phyloP scores from a whole-genome alignment of 2,113 vertebrate genomes.

The Hemichromis elongatus region DNA sequence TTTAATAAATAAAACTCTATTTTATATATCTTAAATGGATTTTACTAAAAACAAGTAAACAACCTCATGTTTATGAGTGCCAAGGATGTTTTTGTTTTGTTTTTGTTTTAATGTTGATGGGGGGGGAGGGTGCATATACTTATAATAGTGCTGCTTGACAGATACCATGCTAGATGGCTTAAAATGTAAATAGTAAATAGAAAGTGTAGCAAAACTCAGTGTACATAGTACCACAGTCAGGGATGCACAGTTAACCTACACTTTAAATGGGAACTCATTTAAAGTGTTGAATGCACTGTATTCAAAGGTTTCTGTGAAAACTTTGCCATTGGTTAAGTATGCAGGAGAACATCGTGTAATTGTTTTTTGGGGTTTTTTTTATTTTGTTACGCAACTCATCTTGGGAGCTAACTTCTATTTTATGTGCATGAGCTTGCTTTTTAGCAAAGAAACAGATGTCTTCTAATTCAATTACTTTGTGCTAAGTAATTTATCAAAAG shows the following conservation, averaged over 20 bases:
- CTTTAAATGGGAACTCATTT: neutral
- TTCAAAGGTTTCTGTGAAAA: neutral
- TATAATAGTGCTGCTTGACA: neutral
- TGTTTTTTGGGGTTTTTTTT: rapidly evolving
- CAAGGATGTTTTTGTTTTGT: no score
- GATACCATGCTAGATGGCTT: neutral
- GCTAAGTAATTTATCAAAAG: neutral
- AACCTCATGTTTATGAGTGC: no score
- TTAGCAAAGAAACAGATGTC: neutral
- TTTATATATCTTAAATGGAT: neutral
- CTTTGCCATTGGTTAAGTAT: neutral
- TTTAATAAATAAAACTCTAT: neutral
- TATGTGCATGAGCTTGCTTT: neutral
- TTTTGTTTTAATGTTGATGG: no score
- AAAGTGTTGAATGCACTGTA: neutral
- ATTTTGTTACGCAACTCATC: neutral
- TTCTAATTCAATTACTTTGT: neutral
- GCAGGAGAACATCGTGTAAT: neutral
- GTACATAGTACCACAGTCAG: neutral
- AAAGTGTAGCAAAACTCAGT: neutral
- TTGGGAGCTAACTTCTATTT: neutral
- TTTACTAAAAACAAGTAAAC: no score
- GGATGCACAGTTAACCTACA: neutral
- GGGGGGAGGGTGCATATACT: neutral
- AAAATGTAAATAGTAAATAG: neutral